A percentile compares a stretch with the other conserved stretches of the same genome.
Evolutionary conservation across 64 coral and sea anemone genomes (phyloP).

Genomic region (Orbicella faveolata): DNA sequence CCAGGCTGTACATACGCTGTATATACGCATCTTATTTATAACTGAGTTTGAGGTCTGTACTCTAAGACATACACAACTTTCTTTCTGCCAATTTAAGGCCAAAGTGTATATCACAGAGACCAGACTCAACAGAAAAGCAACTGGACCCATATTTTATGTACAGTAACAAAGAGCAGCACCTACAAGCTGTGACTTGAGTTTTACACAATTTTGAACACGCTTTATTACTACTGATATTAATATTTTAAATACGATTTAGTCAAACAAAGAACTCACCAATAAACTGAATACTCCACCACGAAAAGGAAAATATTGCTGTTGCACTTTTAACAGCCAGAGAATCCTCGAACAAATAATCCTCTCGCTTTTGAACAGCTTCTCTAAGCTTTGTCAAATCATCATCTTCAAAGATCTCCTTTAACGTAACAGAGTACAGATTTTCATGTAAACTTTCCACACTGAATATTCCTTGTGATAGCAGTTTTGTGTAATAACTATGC

Average conservation of each 20-base stretch:
- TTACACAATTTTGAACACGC: no score
- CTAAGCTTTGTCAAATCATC: constrained; percentile 23
- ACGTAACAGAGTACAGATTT: constrained; percentile 17
- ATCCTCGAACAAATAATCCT: neutral
- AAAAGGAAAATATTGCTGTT: constrained; percentile 21
- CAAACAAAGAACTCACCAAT: constrained; percentile 33
- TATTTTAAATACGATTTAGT: neutral
- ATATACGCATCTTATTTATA: no score
- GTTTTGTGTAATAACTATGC: constrained; percentile 36
- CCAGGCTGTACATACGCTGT: no score
- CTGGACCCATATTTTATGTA: no score
- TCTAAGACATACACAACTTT: no score
- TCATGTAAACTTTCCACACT: constrained; percentile 34
- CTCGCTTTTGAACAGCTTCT: neutral
- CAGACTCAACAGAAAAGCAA: no score
- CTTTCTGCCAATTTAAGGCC: no score
- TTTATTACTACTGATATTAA: no score
- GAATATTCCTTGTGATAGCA: constrained; percentile 52
- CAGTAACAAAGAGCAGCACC: no score
- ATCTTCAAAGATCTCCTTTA: constrained; percentile 20
- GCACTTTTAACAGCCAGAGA: neutral
- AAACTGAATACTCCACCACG: constrained; percentile 34
- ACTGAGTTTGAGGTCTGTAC: no score
- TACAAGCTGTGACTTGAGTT: no score
- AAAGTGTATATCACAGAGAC: no score